Conservation (phyloP, 2,113 vertebrate genomes). For the Muscicapa adusta region DNA sequence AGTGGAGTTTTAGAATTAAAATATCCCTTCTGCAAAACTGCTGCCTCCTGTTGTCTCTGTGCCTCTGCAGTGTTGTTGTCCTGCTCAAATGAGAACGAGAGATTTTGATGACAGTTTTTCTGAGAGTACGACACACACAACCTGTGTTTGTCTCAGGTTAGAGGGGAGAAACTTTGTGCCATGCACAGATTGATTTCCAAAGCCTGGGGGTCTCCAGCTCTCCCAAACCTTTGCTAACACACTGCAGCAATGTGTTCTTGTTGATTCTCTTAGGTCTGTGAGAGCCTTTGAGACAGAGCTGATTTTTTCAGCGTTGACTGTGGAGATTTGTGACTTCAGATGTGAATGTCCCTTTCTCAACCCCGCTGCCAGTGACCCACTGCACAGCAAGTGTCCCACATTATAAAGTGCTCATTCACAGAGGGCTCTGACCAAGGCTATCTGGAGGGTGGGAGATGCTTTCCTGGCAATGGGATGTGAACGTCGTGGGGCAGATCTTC, state of each 20-base stretch:
- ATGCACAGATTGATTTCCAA: neutral
- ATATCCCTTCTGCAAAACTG: neutral
- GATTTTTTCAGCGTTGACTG: neutral
- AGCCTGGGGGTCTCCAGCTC: neutral
- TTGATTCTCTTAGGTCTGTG: neutral
- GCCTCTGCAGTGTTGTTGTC: neutral
- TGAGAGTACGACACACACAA: fast-evolving
- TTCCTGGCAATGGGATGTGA: neutral
- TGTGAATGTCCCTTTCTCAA: slow-evolving; percentile 53
- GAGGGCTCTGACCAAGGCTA: neutral
- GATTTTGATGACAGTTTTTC: neutral
- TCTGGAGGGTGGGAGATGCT: slow-evolving; percentile 41
- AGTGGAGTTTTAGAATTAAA: neutral
- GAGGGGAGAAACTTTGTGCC: neutral
- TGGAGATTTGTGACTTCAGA: slow-evolving; percentile 19
- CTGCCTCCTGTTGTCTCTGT: neutral
- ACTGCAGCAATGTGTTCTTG: neutral
- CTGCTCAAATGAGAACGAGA: neutral
- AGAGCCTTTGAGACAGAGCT: slow-evolving; percentile 26
- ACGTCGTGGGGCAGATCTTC: neutral
- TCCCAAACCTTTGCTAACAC: neutral
- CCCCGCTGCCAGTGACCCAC: slow-evolving; percentile 45
- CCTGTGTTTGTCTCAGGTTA: neutral
- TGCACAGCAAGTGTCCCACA: slow-evolving; percentile 8
- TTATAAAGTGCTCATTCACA: slow-evolving; percentile 61